Percentiles rank a stretch among this genome's conserved stretches.
These are phyloP conservation scores for Mormyrops boulengeri DNA, from an alignment of 2,797 vertebrate genomes.

Conservation along the genomic window DNA sequence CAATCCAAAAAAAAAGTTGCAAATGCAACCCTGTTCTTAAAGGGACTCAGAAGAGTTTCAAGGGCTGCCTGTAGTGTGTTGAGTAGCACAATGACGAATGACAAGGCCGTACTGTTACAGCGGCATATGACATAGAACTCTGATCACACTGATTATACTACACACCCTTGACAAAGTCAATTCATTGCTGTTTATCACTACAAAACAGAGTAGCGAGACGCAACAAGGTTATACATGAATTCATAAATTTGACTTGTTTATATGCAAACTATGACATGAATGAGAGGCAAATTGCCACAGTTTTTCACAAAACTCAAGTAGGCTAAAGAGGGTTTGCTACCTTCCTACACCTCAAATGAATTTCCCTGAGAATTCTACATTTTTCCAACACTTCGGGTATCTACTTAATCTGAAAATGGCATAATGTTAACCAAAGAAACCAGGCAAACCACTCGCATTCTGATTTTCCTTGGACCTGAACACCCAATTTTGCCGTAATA, in stretches of 20 bases:
- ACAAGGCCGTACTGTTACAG: neutral
- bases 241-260: neutral
- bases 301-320: neutral
- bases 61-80: neutral
- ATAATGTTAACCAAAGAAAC: too few relatives aligned
- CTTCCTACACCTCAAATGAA: neutral
- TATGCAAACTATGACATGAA: neutral
- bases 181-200: neutral
- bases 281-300: neutral
- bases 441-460: too few relatives aligned
- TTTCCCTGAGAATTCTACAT: neutral
- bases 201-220: neutral
- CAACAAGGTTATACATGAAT: neutral
- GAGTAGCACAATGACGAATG: neutral
- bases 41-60: neutral
- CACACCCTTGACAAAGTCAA: neutral
- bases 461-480: neutral
- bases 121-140: neutral
- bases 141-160: neutral
- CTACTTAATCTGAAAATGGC: neutral
- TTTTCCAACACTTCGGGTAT: neutral
- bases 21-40: neutral
- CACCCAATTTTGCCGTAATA: neutral
- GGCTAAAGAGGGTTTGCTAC: neutral
- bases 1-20: neutral